Evolutionary conservation across 2,113 vertebrate genomes (phyloP), one percentile per base, ranked within the genome.

Genomic region (Campylomormyrus tamandua): DNA sequence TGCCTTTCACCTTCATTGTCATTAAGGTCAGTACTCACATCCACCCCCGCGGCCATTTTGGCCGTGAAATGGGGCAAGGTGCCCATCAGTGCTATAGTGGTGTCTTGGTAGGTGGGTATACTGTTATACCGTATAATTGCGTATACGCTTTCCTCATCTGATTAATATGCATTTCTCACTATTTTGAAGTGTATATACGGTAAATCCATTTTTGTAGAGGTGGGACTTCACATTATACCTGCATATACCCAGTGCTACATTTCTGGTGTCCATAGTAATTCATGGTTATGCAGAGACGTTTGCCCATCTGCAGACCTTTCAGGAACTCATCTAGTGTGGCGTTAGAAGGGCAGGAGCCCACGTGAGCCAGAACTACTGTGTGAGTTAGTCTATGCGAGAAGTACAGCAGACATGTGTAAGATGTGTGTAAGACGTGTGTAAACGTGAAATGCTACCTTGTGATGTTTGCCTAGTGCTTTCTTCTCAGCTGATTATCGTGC

Each of bases 11-110:
- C 17, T 19, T 80, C 15, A 35, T 35, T 42, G 35, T 80, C 35
- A 42, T 19, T 19, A 13, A 42, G 2, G 35, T 39, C 17, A 42
- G 15, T 11, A 80, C 74, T 80, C 31, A 80, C 13, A 8, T 97
- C 98, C 0, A 97, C 97, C 0, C 98, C 98, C 88, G 96, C 92
- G 1, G 45, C 9, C 24, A 50, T 50, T 86, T n/a, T 86, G 24
- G 5, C 9, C 24, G 6, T 49, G 48, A 50, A 8, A 48, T 85
- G 48, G n/a, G n/a, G n/a, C 3, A 46, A 0, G 83, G n/a, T 86
- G 45, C 24, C 56, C 56, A 62, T 2, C 24, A 10, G 56, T 8
- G 56, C 56, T 62, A 7, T n/a, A 66, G n/a, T 66, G 62, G 27
- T 31, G 62, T 31, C n/a, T 70, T 70, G 62, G 10, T 70, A 70